Evolutionary conservation across 2,113 vertebrate genomes (phyloP).

Genomic region (Silurus asotus): DNA sequence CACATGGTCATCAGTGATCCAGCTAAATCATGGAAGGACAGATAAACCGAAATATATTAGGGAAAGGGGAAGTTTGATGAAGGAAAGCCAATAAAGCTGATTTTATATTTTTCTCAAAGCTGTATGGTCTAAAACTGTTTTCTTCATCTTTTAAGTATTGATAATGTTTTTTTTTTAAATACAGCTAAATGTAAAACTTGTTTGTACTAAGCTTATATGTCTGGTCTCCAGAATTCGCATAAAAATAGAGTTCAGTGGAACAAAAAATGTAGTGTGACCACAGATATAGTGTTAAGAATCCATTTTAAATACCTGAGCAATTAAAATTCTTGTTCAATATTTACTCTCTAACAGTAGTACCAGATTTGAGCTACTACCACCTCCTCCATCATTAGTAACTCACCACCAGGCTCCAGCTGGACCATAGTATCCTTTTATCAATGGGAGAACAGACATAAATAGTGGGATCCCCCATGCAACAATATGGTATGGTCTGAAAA

Average conservation of each 20-base stretch:
- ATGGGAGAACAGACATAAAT: slow-evolving; percentile 70
- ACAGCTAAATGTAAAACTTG: no score
- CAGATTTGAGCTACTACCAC: neutral
- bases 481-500: slow-evolving; percentile 75
- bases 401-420: slow-evolving; percentile 73
- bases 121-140: no score
- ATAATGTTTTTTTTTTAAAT: no score
- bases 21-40: slow-evolving; percentile 64
- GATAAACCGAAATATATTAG: slow-evolving; percentile 28
- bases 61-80: neutral
- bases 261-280: no score
- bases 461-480: slow-evolving; percentile 75
- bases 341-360: neutral
- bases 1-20: slow-evolving; percentile 81
- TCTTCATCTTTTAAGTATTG: no score
- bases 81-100: neutral
- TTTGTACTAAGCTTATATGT: no score
- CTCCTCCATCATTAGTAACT: slow-evolving; percentile 50
- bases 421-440: slow-evolving; percentile 73
- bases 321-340: neutral
- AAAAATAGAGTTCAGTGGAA: no score
- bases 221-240: no score
- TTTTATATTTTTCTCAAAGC: no score
- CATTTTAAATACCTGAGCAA: neutral
- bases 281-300: neutral